phyloP scores from a whole-genome alignment of 2,113 vertebrate genomes.

The Otus sunia region DNA sequence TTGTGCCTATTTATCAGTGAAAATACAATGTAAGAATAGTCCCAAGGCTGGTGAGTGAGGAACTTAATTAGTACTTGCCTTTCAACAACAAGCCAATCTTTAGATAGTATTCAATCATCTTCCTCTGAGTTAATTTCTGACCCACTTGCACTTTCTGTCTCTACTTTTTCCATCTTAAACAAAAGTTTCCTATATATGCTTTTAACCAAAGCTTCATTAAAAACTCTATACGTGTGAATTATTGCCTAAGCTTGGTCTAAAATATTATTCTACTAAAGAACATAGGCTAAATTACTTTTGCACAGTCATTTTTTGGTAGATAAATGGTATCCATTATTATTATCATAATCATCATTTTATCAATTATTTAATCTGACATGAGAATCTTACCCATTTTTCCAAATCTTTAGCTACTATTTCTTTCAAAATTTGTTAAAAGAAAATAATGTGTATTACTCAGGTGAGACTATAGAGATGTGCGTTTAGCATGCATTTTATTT shows the following conservation, averaged over 20 bases:
- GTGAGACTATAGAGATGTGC: not conserved
- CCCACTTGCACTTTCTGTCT: not conserved
- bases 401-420: not conserved
- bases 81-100: not conserved
- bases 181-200: not conserved
- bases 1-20: not conserved
- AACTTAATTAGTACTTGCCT: not conserved
- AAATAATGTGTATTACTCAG: not conserved
- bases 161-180: not conserved
- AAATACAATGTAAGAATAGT: not conserved
- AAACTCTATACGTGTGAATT: not conserved
- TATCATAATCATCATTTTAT: not conserved
- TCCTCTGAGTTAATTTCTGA: not conserved
- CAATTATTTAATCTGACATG: fast-evolving
- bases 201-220: not conserved
- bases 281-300: not conserved
- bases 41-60: not conserved
- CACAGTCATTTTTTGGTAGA: not conserved
- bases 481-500: not conserved
- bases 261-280: not conserved
- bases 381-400: not conserved
- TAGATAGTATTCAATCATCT: not conserved
- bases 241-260: not conserved
- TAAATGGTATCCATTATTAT: not conserved
- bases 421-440: not conserved